Base-by-base conservation (phyloP, 2,888 invertebrate species). In the Chrysina gloriosa region DNA sequence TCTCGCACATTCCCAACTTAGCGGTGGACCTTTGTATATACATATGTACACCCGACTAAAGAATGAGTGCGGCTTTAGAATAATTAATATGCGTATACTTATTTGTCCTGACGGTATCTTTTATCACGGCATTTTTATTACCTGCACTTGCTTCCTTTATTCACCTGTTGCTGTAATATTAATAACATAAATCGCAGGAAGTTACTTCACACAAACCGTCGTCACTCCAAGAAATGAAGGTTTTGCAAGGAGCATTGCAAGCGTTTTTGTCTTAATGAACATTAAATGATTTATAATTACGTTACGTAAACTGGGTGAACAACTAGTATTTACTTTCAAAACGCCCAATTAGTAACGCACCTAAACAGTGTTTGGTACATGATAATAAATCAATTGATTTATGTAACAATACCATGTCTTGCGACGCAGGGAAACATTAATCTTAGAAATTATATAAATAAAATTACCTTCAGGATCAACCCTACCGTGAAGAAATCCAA, bases 401-500 rank as follows among this genome's bases (percentile, higher is more conserved):
- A 36, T 14, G 1, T 4, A 4, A n/a, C n/a, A n/a, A 2, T 34
- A 5, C 7, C 7, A 5, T 34, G n/a, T 34, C 0, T 34, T 34
- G 2, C 2, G 7, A n/a, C 34, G n/a, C 7, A 6, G 34, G 7
- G 9, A 5, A 36, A 36, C 14, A 7, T 3, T 14, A 14, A 42
- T 7, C 19, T 14, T 16, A 16, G 42, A 21, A 45, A 19, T 21
- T 45, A 19, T 7, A 6, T 45, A 19, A 45, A 45, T 14, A 45
- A 45, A 19, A 45, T 45, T 45, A 19, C 45, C 45, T 19, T 45
- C 2, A 3, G 21, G 45, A 31, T 52, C 19, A 52, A 52, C 52
- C 31, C 52, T 52, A 31, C 19, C 52, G 14, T n/a, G 31, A 31
- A 31, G 19, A 29, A 52, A 31, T 16, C 52, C 31, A 52, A 31